phyloP scores from a whole-genome alignment of 1,140 invertebrate species.

The Drosophila ohnishii region DNA sequence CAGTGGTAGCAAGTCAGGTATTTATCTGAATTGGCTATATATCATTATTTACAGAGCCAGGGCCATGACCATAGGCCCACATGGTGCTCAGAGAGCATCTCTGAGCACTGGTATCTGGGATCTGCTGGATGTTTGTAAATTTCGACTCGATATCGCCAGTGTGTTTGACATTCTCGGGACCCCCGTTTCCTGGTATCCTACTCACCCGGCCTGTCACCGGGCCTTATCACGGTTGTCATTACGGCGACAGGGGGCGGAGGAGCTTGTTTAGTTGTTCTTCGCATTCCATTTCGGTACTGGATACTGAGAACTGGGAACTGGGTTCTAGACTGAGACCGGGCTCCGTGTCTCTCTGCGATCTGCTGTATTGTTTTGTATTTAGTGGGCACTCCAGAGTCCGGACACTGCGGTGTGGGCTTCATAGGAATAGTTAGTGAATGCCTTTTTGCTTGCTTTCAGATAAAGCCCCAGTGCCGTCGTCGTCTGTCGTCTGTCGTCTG shows the following conservation, averaged over 20 bases:
- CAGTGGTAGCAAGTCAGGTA: background rate
- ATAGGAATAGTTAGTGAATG: constrained; percentile 34
- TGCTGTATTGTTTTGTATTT: constrained; percentile 36
- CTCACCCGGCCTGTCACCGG: constrained; percentile 32
- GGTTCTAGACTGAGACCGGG: background rate
- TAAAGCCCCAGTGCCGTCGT: constrained; percentile 14
- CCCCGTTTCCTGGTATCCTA: constrained; percentile 49
- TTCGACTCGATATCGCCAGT: constrained; percentile 35
- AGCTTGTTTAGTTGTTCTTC: constrained; percentile 35
- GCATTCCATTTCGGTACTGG: constrained; percentile 40
- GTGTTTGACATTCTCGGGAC: constrained; percentile 31
- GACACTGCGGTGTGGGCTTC: constrained; percentile 56
- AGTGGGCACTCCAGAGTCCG: constrained; percentile 12
- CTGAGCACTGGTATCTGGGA: background rate
- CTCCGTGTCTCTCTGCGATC: background rate
- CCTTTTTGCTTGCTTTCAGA: constrained; percentile 46
- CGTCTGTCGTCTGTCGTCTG: background rate
- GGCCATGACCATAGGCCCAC: background rate
- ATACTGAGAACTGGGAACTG: background rate
- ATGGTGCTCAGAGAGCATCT: constrained; percentile 6
- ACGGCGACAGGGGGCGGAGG: background rate
- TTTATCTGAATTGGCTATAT: constrained; percentile 18
- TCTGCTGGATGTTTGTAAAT: constrained; percentile 6
- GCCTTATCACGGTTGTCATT: constrained; percentile 35
- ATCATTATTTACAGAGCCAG: background rate